Evolutionary conservation across 2,113 vertebrate genomes (phyloP), one percentile per base, ranked within the genome.

Genomic region (Siphamia tubifer): DNA sequence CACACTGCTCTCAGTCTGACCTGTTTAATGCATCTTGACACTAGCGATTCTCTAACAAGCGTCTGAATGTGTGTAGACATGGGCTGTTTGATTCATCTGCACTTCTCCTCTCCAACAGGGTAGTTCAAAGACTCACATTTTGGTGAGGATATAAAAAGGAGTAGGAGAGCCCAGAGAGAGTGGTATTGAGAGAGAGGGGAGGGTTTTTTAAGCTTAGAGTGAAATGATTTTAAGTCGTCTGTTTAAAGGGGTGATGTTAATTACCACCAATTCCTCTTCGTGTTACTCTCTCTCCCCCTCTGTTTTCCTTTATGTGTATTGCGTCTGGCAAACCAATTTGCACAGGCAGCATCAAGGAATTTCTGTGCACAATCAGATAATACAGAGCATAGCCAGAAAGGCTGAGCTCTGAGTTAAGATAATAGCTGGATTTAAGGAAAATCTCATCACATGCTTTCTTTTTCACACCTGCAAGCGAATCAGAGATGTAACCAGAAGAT

Each of bases 21-120:
- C 80, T 77, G 67, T 69, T 77, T 83, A 86, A 89, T 81, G 69
- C 66, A 60, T 74, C 66, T 70, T 67, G 84, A 90, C 84, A 88
- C 74, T 35, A 62, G 77, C 43, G 30, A 49, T 71, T 57, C 81
- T 70, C 65, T 80, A 77, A 81, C 74, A 64, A 83, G 77, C 48
- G 10, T 42, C 68, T 28, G 43, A 79, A 45, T 55, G 53, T 42
- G 51, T 9, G 7, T 48, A 76, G 68, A 75, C 68, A 73, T 11
- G 12, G 40, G 25, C 44, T 55, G 39, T 40, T 63, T 80, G 67
- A 74, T 77, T 68, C 17, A 47, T 60, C 40, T 2, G 1, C 4
- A 12, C 47, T 24, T 30, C 27, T 47, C 49, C 21, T 9, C 58
- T 67, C 28, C 66, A 71, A 71, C 67, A 35, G n/a, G 39, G 62